Percentiles rank a stretch among this genome's conserved stretches.
phyloP scores from a whole-genome alignment of 1,140 invertebrate species.

The Physella acuta region DNA sequence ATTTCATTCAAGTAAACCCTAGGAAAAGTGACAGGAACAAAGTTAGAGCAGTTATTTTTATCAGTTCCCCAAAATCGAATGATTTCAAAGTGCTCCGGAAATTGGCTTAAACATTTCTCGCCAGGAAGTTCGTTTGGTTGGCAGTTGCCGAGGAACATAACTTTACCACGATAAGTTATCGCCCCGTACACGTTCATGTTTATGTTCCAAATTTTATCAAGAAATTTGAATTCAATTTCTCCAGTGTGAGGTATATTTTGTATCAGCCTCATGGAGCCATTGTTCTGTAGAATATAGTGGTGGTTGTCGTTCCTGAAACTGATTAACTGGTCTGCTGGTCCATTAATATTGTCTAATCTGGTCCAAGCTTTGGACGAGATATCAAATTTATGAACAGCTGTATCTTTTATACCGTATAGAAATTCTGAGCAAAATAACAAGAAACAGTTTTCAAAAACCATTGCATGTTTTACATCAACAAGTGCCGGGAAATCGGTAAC shows the following conservation, averaged over 20 bases:
- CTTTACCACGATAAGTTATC: background rate
- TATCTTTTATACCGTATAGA: background rate
- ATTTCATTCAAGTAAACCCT: too few species aligned
- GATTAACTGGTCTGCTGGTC: background rate
- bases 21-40: too few species aligned
- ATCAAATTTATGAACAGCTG: background rate
- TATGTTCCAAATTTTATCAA: background rate
- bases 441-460: background rate
- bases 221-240: background rate
- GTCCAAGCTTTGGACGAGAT: background rate
- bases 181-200: background rate
- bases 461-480: background rate
- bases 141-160: too few species aligned
- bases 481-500: background rate
- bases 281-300: background rate
- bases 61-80: too few species aligned
- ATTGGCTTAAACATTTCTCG: too few species aligned
- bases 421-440: background rate
- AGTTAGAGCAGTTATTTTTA: too few species aligned
- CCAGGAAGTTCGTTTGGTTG: too few species aligned
- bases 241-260: background rate
- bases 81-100: too few species aligned
- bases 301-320: background rate
- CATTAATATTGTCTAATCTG: background rate
- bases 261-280: background rate